These are phyloP conservation scores for Eulithis testata DNA, from an alignment of 2,888 invertebrate genomes.

Conservation along the genomic window DNA sequence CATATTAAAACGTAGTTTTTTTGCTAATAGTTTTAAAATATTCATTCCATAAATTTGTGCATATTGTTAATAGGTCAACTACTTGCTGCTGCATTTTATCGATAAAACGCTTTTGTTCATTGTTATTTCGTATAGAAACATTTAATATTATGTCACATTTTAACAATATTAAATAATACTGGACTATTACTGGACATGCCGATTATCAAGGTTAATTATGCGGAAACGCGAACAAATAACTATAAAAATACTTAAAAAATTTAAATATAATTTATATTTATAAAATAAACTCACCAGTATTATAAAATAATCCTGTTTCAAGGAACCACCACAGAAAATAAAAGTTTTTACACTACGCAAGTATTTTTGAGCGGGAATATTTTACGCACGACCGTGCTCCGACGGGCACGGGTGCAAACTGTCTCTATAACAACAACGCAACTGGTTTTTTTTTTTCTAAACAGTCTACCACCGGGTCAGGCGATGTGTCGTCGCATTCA, in stretches of 20 bases:
- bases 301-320: slow-evolving; percentile 7
- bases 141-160: neutral
- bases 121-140: neutral
- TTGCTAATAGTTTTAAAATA: neutral
- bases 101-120: neutral
- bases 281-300: slow-evolving; percentile 17
- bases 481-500: slow-evolving; percentile 56
- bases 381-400: slow-evolving; percentile 54
- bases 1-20: neutral
- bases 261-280: neutral
- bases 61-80: too few relatives aligned
- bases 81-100: too few relatives aligned
- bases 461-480: slow-evolving; percentile 51
- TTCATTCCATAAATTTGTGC: too few relatives aligned
- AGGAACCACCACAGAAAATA: slow-evolving; percentile 46
- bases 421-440: slow-evolving; percentile 41
- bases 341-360: slow-evolving; percentile 38
- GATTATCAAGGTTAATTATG: slow-evolving; percentile 8
- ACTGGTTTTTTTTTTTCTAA: slow-evolving; percentile 52
- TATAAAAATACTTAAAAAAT: neutral
- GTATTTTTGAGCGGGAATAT: slow-evolving; percentile 50
- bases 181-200: neutral
- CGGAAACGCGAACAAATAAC: slow-evolving; percentile 9
- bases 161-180: neutral
- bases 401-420: slow-evolving; percentile 62